Base-by-base conservation (phyloP, 2,797 vertebrate genomes). In the Phrynocephalus forsythii region DNA sequence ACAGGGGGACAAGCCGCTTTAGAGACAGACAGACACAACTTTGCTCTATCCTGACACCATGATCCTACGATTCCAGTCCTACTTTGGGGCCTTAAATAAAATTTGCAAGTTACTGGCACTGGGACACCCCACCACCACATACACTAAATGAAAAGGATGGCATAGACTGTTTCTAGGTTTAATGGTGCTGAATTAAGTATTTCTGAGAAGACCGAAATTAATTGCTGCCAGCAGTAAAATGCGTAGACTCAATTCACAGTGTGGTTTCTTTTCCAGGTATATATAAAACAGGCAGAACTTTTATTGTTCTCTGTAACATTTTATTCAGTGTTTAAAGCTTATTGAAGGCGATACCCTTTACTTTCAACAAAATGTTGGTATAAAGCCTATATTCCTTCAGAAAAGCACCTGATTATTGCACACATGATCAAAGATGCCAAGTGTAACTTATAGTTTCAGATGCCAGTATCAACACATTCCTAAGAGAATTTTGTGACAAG, bases 401-500 rank as follows among this genome's bases (percentile, higher is more conserved):
- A 87, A 66, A 5, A 24, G 30, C 26, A 60, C 5, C 10, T 52
- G 77, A 48, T 89, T 93, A 86, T 71, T 89, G 87, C 87, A 66
- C 26, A n/a, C 22, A 68, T 75, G 22, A 66, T 94, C 85, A 82
- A 22, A 20, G 79, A 80, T 91, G 81, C 69, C 79, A 85, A 22
- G 50, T 75, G 7, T 75, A 72, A 30, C 69, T 30, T 87, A 11
- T 77, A 22, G 28, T 86, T 89, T 84, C n/a, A 71, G 82, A 82
- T 82, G 78, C 60, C 83, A 84, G 56, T 6, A 48, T 76, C 69
- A 84, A 79, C 67, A 86, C 26, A 33, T 90, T 52, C 86, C 89
- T 92, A 7, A 6, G 88, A 90, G 88, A 95, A 93, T 81, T 71
- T 28, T 84, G 87, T 78, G 20, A 30, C 50, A 9, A 8, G 66